Evolutionary conservation across 1,140 invertebrate genomes (phyloP), one percentile per base, ranked within the genome.

Genomic region (Drosophila orosa): DNA sequence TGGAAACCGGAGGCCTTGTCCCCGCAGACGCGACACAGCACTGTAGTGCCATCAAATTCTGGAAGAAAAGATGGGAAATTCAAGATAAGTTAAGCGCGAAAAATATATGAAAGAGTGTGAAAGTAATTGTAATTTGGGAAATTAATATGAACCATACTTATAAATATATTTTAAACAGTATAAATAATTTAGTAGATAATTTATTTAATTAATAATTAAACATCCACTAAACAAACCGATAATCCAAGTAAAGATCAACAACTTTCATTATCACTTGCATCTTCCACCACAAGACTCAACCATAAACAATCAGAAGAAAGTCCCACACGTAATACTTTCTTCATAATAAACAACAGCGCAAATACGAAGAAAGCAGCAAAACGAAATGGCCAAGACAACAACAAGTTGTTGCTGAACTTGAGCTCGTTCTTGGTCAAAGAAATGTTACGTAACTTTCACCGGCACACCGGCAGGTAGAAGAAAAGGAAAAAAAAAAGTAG

Each of bases 1-100:
- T 99, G 99, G 93, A 99, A 99, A 61, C 98, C 99, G 89, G 97
- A 98, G 48, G 98, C 98, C 93, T 99, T 99, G 93, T 99, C 98
- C 33, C 98, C 98, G 92, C 99, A 99, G 1, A 99, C 98, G 55
- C 98, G 95, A 92, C 99, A 99, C 47, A 99, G 93, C 54, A 99
- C 97, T 25, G 98, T 99, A 48, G 98, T 99, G 27, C 98, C 98
- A 93, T 99, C 98, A 92, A 99, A 99, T 95, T 99, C 98, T 99
- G 96, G 97, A 92, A 93, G 93, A 24, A 65, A 50, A 52, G 45
- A 35, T 61, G 35, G 22, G 37, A 72, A 78, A 60, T 29, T 25
- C 6, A 19, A 24, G 52, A 56, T 67, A 42, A 76, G 60, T 59
- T 4, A 40, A 37, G 47, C 17, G 22, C 24, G 68, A 27, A 39